Evolutionary conservation across 1,140 invertebrate genomes (phyloP), one percentile per base, ranked within the genome.

Genomic region (Sitobion miscanthi): DNA sequence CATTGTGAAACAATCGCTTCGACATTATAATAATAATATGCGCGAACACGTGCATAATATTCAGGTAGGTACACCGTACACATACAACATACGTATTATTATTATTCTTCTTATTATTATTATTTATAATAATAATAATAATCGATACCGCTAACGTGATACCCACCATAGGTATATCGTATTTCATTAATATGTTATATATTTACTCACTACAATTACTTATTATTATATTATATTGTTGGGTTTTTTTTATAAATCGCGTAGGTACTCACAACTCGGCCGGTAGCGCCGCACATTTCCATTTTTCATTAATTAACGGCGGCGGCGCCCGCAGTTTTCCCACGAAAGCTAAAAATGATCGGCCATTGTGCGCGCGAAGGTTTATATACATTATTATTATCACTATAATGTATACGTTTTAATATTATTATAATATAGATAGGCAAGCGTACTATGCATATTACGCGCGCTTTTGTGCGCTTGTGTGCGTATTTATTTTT

Each of bases 331-430:
- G 30, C 11, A 52, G 54, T 90, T 90, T 90, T 90, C 89, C 54
- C 89, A 90, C 89, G 89, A 90, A 62, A 69, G 89, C 25, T 90
- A 90, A 90, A 90, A 90, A 69, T 62, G 57, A 45, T 69, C n/a
- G n/a, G 20, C 54, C 38, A 90, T 90, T 90, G 89, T 69, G 38
- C 54, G 52, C 49, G 42, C 38, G 17, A 69, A 90, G 87, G n/a
- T 57, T 89, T 57, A 52, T 49, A 21, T 35, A 87, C 38, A 35
- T 82, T 82, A 82, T 42, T 82, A 82, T 82, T 82, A 42, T 45
- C 30, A 86, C 11, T 88, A 2, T 52, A 52, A 86, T 20, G 45
- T 87, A 87, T n/a, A 49, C 86, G 17, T 42, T 77, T 77, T 77
- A 77, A 20, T 82, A 30, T 62, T 82, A 38, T 54, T 54, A 49